These are phyloP conservation scores for Pollenia angustigena DNA, from an alignment of 2,888 invertebrate species.

Conservation along the genomic window DNA sequence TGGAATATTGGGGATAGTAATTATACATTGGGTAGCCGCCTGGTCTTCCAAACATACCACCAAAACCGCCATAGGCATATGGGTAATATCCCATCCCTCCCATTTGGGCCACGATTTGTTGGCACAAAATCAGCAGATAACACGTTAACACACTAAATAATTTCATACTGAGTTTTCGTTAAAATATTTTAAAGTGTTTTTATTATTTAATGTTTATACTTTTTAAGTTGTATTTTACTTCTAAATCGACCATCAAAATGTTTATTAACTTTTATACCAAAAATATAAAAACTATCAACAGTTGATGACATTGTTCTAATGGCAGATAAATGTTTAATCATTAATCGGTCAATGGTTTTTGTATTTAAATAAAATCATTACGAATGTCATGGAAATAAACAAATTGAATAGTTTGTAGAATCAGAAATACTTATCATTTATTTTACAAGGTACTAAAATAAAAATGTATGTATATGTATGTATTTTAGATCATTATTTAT, in stretches of 20 bases:
- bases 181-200: not conserved
- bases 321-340: conserved; percentile 32
- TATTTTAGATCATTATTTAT: not conserved
- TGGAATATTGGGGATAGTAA: conserved; percentile 70
- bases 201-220: not conserved
- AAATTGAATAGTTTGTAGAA: too few species aligned
- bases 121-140: conserved; percentile 1
- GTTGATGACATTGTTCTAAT: conserved; percentile 38
- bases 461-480: too few species aligned
- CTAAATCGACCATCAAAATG: not conserved
- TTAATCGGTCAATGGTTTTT: conserved; percentile 29
- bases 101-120: conserved; percentile 51
- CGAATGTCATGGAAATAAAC: conserved; percentile 31
- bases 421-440: too few species aligned
- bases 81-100: conserved; percentile 57
- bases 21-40: conserved; percentile 53
- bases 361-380: not conserved
- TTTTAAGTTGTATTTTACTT: not conserved
- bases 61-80: conserved; percentile 50
- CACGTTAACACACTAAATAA: not conserved
- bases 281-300: conserved; percentile 5
- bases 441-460: too few species aligned
- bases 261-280: conserved; percentile 46
- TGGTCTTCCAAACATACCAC: conserved; percentile 42
- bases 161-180: conserved; percentile 13